Percentiles rank a stretch among this genome's conserved stretches.
Evolutionary conservation across 2,888 invertebrate species (phyloP).

Genomic region (Panopea generosa): DNA sequence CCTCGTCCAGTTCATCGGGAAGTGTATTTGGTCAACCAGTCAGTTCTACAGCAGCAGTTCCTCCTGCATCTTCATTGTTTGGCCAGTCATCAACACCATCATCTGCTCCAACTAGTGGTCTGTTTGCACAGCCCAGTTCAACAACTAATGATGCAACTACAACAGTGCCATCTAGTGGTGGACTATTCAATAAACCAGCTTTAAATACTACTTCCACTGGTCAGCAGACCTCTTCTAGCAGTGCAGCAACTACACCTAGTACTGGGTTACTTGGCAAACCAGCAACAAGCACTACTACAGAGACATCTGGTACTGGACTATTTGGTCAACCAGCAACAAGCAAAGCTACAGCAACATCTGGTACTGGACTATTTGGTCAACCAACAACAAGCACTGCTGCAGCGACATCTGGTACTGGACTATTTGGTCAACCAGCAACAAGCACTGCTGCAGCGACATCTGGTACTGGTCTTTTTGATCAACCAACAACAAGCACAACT

Average conservation of each 20-base stretch:
- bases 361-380: too few relatives aligned
- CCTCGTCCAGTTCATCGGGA: slow-evolving; percentile 1
- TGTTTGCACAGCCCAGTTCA: slow-evolving; percentile 5
- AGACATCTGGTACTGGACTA: slow-evolving; percentile 7
- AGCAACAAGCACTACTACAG: slow-evolving; percentile 25
- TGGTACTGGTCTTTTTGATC: too few relatives aligned
- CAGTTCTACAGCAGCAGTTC: slow-evolving; percentile 1
- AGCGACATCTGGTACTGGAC: too few relatives aligned
- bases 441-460: too few relatives aligned
- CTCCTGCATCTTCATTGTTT: not conserved
- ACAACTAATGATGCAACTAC: slow-evolving; percentile 11
- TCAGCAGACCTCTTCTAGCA: too few relatives aligned
- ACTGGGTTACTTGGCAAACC: slow-evolving; percentile 21
- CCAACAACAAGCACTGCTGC: too few relatives aligned
- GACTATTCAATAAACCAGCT: slow-evolving; percentile 15
- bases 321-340: slow-evolving; percentile 50
- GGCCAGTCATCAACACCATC: not conserved
- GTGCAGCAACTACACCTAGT: too few relatives aligned
- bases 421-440: too few relatives aligned
- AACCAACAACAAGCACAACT: too few relatives aligned
- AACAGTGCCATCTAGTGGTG: slow-evolving; percentile 5
- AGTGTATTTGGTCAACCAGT: slow-evolving; percentile 15
- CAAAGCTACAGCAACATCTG: slow-evolving; percentile 22
- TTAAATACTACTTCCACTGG: not conserved
- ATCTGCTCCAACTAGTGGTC: not conserved